Evolutionary conservation across 2,113 vertebrate species (phyloP).

Genomic region (Zosterops lateralis): DNA sequence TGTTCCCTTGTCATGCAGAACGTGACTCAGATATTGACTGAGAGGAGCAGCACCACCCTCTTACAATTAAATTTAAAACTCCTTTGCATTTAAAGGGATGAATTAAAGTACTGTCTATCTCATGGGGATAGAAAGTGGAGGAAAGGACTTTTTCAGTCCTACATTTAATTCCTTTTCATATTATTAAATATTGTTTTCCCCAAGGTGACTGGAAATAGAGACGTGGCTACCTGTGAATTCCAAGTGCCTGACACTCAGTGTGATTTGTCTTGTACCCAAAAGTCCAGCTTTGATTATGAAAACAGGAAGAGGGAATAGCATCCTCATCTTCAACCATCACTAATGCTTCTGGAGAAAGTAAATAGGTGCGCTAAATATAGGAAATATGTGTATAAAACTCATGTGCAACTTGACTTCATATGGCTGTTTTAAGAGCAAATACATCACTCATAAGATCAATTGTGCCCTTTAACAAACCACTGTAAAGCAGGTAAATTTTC

Average conservation of each 20-base stretch:
- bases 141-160: not conserved
- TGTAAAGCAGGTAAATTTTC: not conserved
- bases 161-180: not conserved
- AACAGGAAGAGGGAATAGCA: not conserved
- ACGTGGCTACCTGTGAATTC: not conserved
- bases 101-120: not conserved
- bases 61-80: not conserved
- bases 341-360: not conserved
- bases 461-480: not conserved
- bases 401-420: not conserved
- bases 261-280: not conserved
- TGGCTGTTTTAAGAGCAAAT: not conserved
- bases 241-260: not conserved
- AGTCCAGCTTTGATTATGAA: not conserved
- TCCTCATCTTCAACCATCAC: not conserved
- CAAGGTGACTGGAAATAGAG: rapidly evolving
- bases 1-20: not conserved
- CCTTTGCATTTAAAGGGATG: not conserved
- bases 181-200: not conserved
- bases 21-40: constrained; percentile 21
- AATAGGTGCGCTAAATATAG: not conserved
- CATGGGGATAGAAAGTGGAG: not conserved
- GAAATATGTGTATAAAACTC: not conserved
- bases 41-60: not conserved
- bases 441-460: not conserved